Conservation (phyloP, 2,113 vertebrate species). For the Gobius niger region DNA sequence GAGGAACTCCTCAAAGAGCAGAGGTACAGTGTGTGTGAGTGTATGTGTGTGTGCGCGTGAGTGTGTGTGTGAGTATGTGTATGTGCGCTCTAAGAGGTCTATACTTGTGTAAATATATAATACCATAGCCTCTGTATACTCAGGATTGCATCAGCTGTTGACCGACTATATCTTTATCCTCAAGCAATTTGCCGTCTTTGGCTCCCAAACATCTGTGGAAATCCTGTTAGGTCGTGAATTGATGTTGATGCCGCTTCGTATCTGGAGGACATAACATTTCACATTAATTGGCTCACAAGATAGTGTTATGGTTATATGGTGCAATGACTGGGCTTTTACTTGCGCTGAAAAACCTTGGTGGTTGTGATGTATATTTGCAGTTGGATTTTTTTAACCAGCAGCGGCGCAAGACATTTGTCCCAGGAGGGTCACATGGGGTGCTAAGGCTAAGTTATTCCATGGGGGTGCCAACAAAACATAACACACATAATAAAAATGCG, state of each 20-base stretch:
- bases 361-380: background rate
- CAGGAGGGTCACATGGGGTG: no score
- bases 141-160: conserved; percentile 29
- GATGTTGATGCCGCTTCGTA: conserved; percentile 24
- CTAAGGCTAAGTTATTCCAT: no score
- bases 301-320: conserved; percentile 15
- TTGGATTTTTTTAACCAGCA: background rate
- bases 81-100: background rate
- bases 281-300: conserved; percentile 8
- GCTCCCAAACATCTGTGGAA: conserved; percentile 26
- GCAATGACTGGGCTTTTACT: conserved; percentile 8
- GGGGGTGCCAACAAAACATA: no score
- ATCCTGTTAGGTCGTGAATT: conserved; percentile 23
- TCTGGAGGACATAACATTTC: conserved; percentile 16
- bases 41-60: conserved; percentile 20
- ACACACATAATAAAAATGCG: no score
- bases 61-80: conserved; percentile 13
- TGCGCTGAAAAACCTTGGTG: background rate
- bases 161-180: conserved; percentile 19
- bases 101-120: conserved; percentile 17
- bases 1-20: conserved; percentile 90
- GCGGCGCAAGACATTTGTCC: no score
- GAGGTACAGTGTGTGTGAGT: conserved; percentile 83
- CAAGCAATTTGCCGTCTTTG: conserved; percentile 18
- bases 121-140: conserved; percentile 15